Percentiles rank a stretch among this genome's conserved stretches.
Conservation (phyloP, 1,140 invertebrate species). For the Rhagoletis zephyria region DNA sequence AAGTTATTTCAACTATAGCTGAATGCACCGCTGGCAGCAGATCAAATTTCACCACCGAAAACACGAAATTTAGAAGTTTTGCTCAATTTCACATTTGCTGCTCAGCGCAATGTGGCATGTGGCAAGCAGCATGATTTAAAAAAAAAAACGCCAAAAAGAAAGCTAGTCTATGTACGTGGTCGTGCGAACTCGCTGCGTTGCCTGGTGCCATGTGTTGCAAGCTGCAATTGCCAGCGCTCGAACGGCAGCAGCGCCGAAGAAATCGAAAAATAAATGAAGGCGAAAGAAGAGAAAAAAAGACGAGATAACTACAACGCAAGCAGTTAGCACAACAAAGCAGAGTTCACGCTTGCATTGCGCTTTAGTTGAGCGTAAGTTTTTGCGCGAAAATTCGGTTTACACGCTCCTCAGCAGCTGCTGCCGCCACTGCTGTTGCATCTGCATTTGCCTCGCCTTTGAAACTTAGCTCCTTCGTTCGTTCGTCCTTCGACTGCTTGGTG, state of each 20-base stretch:
- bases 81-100: slow-evolving; percentile 23
- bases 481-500: neutral
- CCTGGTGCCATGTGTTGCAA: slow-evolving; percentile 6
- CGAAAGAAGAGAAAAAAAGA: neutral
- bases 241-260: neutral
- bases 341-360: slow-evolving; percentile 47
- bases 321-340: neutral
- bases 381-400: slow-evolving; percentile 14
- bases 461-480: neutral
- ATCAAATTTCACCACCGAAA: slow-evolving; percentile 44
- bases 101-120: slow-evolving; percentile 42
- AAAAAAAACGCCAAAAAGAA: neutral
- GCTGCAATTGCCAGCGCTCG: slow-evolving; percentile 17
- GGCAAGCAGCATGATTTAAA: slow-evolving; percentile 5
- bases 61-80: slow-evolving; percentile 49
- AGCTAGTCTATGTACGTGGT: neutral
- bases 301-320: neutral
- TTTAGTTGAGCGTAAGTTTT: slow-evolving; percentile 45
- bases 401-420: neutral
- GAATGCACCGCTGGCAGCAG: slow-evolving; percentile 31
- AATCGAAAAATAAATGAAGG: slow-evolving; percentile 17
- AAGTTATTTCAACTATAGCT: slow-evolving; percentile 10
- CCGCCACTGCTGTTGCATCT: neutral
- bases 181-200: neutral
- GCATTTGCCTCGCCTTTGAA: neutral